Evolutionary conservation across 2,113 vertebrate genomes (phyloP), one percentile per base, ranked within the genome.

Genomic region (Sinocyclocheilus anophthalmus): DNA sequence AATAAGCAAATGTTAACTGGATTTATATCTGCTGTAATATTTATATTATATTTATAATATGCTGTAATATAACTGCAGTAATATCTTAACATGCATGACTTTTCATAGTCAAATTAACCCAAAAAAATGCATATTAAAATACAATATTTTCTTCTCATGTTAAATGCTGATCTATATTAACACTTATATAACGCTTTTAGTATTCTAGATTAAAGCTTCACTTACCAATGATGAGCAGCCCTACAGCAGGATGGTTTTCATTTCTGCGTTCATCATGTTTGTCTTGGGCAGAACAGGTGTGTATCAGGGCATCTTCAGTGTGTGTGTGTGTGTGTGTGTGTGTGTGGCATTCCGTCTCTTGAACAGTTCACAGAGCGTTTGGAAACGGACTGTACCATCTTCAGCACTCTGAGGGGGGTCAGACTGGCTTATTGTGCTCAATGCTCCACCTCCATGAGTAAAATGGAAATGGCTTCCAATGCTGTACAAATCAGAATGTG

Each of bases 191-290:
- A 42, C 9, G 8, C 12, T 39, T 9, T 5, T 5, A 5, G 9
- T 72, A 22, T 72, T 72, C 16, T 42, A 72, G 9, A 39, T 72
- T 10, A 72, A 72, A 76, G 24, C 24, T 53, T 20, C 2, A 78
- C 76, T 78, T 57, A 78, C 53, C 76, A 78, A 57, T 59, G 22
- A 57, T 57, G 30, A 22, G 50, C 10, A 78, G 18, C 26, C 16
- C 53, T 78, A 78, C 26, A 57, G 53, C 16, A 55, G 37, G 8
- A 59, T 57, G 76, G n/a, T 30, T 78, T 78, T 57, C 53, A 57
- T 13, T 22, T 37, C 18, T 59, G 48, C 26, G 9, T 10, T 20
- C 18, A 78, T 78, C 18, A 20, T 78, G 76, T 39, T 57, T 57
- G 16, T 59, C 30, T 37, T 13, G 24, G 18, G 33, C 76, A 33